Conservation (phyloP, 2,888 invertebrate genomes). For the Holacanthella duospinosa region DNA sequence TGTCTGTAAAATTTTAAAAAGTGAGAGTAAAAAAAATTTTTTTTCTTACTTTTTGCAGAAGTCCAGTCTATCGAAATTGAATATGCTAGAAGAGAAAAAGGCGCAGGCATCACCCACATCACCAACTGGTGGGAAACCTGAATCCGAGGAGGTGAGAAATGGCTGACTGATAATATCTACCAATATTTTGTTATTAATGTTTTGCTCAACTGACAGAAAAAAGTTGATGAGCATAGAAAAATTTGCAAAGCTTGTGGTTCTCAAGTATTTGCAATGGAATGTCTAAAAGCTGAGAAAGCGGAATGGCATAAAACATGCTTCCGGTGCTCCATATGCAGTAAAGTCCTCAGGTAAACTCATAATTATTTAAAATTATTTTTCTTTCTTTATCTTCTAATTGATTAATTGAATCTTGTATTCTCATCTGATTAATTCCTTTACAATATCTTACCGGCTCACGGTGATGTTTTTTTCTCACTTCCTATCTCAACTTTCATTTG, state of each 20-base stretch:
- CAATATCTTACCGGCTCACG: too few species aligned
- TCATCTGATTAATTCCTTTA: too few species aligned
- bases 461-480: too few species aligned
- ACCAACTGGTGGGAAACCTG: neutral
- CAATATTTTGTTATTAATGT: too few species aligned
- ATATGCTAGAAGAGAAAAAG: slow-evolving; percentile 8
- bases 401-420: too few species aligned
- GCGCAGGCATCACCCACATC: neutral
- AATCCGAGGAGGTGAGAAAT: neutral
- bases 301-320: slow-evolving; percentile 93
- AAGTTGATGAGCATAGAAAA: slow-evolving; percentile 24
- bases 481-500: neutral
- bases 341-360: slow-evolving; percentile 9
- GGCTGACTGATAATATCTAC: too few species aligned
- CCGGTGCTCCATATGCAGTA: slow-evolving; percentile 54
- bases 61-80: neutral
- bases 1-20: neutral
- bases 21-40: neutral
- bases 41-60: neutral
- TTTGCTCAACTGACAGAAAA: too few species aligned
- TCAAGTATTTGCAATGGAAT: slow-evolving; percentile 93
- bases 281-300: slow-evolving; percentile 78
- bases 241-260: slow-evolving; percentile 75
- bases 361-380: neutral
- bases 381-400: too few species aligned